Conservation (phyloP, 2,888 invertebrate species). For the Biston betularia region DNA sequence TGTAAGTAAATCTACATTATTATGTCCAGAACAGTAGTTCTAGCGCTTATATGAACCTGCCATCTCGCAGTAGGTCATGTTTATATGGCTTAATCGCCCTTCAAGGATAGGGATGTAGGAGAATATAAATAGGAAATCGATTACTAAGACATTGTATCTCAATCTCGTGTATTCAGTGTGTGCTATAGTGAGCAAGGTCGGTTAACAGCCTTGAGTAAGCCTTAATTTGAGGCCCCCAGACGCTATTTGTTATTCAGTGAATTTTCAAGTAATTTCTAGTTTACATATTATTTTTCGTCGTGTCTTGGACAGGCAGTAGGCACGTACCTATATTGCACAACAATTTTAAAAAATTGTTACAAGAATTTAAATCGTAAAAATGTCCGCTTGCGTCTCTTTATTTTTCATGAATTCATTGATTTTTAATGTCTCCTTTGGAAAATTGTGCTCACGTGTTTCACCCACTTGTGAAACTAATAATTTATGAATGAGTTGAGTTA, state of each 20-base stretch:
- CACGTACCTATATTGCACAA: slow-evolving; percentile 8
- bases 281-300: slow-evolving; percentile 25
- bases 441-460: slow-evolving; percentile 38
- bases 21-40: no score
- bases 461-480: slow-evolving; percentile 23
- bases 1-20: no score
- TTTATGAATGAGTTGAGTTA: slow-evolving; percentile 19
- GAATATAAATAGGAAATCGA: background rate
- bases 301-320: slow-evolving; percentile 17
- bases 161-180: background rate
- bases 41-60: no score
- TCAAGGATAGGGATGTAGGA: background rate
- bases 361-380: slow-evolving; percentile 26
- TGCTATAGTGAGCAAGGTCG: background rate
- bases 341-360: slow-evolving; percentile 21
- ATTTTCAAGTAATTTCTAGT: slow-evolving; percentile 42
- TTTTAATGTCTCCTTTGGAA: slow-evolving; percentile 11
- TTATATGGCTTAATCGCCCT: no score
- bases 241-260: slow-evolving; percentile 55
- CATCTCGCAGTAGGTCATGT: no score
- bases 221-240: slow-evolving; percentile 45
- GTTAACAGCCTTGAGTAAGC: slow-evolving; percentile 49
- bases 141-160: background rate
- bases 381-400: slow-evolving; percentile 16
- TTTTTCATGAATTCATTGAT: slow-evolving; percentile 41